Evolutionary conservation across 2,113 vertebrate species (phyloP).

Genomic region (Geococcyx californianus): DNA sequence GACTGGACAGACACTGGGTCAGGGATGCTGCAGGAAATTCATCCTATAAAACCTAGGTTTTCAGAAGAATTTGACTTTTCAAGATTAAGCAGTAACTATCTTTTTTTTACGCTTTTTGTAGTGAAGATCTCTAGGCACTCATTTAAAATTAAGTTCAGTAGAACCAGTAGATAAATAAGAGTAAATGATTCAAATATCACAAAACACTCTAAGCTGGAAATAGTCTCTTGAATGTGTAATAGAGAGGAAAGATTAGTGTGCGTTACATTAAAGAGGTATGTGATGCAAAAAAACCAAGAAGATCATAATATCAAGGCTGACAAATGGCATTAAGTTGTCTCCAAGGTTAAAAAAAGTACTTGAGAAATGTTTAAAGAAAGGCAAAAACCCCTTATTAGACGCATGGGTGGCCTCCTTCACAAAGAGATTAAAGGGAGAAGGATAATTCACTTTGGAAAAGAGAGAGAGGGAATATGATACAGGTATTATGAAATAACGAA

Average conservation of each 20-base stretch:
- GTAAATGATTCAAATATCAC: too few species aligned
- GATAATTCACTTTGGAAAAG: slow-evolving; percentile 54
- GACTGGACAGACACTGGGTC: too few species aligned
- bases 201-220: neutral
- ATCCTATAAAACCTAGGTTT: too few species aligned
- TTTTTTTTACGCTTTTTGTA: too few species aligned
- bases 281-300: neutral
- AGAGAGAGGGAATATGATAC: slow-evolving; percentile 40
- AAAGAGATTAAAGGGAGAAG: slow-evolving; percentile 48
- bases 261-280: neutral
- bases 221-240: neutral
- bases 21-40: too few species aligned
- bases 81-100: too few species aligned
- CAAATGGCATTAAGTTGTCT: slow-evolving; percentile 21
- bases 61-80: too few species aligned
- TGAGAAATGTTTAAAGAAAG: neutral
- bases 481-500: slow-evolving; percentile 70
- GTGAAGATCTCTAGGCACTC: too few species aligned
- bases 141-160: too few species aligned
- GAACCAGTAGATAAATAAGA: too few species aligned
- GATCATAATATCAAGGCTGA: neutral
- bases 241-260: neutral
- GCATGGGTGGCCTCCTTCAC: slow-evolving; percentile 57
- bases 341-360: neutral
- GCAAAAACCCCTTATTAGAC: neutral